Evolutionary conservation across 2,888 invertebrate genomes (phyloP).

Genomic region (Cephus runcator): DNA sequence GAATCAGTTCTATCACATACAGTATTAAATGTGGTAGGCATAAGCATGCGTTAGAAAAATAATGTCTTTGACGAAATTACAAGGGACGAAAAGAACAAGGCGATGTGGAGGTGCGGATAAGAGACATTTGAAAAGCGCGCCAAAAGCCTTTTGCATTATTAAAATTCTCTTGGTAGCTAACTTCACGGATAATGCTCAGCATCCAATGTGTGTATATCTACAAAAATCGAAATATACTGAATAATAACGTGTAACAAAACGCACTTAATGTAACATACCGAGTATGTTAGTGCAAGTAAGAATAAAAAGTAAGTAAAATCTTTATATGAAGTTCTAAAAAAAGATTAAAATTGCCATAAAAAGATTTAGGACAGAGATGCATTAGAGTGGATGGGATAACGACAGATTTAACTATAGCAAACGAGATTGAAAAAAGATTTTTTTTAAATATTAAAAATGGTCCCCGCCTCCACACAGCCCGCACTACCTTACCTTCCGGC

Average conservation of each 20-base stretch:
- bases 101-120: slow-evolving; percentile 49
- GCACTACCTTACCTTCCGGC: slow-evolving; percentile 41
- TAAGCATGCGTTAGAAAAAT: slow-evolving; percentile 61
- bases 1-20: neutral
- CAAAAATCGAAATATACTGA: neutral
- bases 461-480: slow-evolving; percentile 63
- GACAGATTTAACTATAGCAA: neutral
- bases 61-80: slow-evolving; percentile 42
- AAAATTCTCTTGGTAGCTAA: neutral
- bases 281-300: neutral
- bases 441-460: slow-evolving; percentile 35
- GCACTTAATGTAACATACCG: neutral
- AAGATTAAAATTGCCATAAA: neutral
- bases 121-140: slow-evolving; percentile 1
- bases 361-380: neutral
- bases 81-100: slow-evolving; percentile 36
- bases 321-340: neutral
- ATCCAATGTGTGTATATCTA: neutral
- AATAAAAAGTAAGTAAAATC: neutral
- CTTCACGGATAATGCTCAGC: neutral
- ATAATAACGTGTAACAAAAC: too few species aligned
- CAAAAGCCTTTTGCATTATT: neutral
- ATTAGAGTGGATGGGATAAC: neutral
- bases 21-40: neutral
- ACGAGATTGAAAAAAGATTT: neutral